Conservation (phyloP, 1,140 invertebrate genomes). For the Macrosteles quadrilineatus region DNA sequence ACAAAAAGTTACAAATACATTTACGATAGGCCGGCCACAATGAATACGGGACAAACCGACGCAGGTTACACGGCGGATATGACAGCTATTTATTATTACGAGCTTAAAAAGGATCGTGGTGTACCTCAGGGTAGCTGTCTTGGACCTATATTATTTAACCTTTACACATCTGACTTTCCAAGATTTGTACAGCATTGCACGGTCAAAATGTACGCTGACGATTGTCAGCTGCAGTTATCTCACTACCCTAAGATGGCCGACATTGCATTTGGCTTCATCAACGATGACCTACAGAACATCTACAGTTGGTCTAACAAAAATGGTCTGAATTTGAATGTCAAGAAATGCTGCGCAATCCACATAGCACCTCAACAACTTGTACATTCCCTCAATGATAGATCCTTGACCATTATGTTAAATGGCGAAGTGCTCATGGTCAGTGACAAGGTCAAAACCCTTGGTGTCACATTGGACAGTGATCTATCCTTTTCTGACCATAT, state of each 20-base stretch:
- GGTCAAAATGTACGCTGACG: not conserved
- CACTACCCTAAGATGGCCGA: not conserved
- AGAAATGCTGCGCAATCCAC: not conserved
- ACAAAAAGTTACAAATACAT: no score
- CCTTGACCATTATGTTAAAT: not conserved
- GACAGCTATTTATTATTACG: no score
- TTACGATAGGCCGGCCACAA: no score
- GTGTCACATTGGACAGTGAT: conserved; percentile 7
- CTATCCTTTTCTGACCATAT: conserved; percentile 3
- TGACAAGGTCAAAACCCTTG: not conserved
- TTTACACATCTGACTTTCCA: conserved; percentile 8
- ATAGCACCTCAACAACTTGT: not conserved
- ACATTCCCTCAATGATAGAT: not conserved
- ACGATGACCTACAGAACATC: not conserved
- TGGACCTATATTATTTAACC: conserved; percentile 1
- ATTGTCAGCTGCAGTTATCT: conserved; percentile 7
- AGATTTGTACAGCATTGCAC: not conserved
- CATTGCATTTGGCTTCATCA: not conserved
- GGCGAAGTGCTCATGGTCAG: not conserved
- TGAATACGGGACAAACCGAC: no score
- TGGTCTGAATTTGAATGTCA: not conserved
- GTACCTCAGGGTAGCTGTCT: conserved; percentile 11
- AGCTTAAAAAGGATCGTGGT: not conserved
- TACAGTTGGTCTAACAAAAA: not conserved
- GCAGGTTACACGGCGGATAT: no score